These are phyloP conservation scores for Serilophus lunatus DNA, from an alignment of 2,113 vertebrate species.

Conservation along the genomic window DNA sequence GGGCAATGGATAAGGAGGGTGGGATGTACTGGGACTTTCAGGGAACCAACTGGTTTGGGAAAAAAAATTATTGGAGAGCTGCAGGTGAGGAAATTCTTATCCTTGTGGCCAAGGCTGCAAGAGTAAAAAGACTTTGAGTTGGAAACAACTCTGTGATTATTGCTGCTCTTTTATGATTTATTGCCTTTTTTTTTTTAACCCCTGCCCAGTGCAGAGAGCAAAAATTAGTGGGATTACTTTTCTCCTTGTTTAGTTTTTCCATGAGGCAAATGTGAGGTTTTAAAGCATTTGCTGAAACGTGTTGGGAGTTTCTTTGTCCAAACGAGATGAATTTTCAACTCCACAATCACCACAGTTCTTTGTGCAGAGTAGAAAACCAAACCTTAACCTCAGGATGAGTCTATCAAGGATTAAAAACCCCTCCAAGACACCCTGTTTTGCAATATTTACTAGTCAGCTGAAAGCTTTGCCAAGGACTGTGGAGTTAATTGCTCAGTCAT, in stretches of 20 bases:
- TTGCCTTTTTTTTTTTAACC: fast-evolving
- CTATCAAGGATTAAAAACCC: background rate
- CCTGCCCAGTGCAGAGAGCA: background rate
- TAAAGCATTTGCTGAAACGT: background rate
- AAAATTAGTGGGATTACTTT: background rate
- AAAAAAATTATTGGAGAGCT: background rate
- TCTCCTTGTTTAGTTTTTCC: background rate
- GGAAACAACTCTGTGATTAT: background rate
- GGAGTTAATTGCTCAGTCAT: background rate
- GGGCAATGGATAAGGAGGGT: background rate
- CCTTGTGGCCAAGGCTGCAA: background rate
- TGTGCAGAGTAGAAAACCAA: background rate
- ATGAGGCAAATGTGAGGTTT: background rate
- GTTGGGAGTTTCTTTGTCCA: background rate
- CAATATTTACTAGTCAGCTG: background rate
- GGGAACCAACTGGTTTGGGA: background rate
- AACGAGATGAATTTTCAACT: background rate
- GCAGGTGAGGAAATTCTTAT: too few species aligned
- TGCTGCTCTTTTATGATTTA: background rate
- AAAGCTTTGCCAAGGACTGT: background rate
- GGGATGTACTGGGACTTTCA: background rate
- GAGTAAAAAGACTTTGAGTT: background rate
- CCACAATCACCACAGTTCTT: background rate
- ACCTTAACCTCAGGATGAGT: background rate
- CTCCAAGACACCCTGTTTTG: background rate